These are phyloP conservation scores for Hippopotamus amphibius DNA, from an alignment of 2,113 vertebrate genomes.

Conservation along the genomic window DNA sequence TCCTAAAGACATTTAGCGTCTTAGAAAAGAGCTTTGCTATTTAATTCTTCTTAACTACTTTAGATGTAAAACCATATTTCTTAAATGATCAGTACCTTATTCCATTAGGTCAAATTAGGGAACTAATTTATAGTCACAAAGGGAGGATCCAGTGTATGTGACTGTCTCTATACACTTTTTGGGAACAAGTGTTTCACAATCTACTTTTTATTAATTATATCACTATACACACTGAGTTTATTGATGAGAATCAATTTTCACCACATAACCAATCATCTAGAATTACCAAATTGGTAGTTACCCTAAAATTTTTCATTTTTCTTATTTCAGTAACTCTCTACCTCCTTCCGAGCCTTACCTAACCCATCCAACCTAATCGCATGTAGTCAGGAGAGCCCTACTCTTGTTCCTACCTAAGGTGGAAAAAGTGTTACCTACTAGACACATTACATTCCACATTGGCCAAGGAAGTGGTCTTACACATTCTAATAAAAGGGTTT, in stretches of 20 bases:
- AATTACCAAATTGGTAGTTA: not conserved
- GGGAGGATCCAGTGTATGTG: not conserved
- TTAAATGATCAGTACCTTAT: conserved; percentile 29
- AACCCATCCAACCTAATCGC: not conserved
- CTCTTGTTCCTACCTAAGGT: not conserved
- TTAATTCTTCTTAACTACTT: not conserved
- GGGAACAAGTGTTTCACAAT: not conserved
- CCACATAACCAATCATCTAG: not conserved
- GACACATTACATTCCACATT: not conserved
- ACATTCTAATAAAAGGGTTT: not conserved
- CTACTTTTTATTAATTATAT: not conserved
- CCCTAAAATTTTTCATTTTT: not conserved
- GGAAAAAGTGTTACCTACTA: not conserved
- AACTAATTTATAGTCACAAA: not conserved
- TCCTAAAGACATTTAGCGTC: conserved; percentile 20
- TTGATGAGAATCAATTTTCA: conserved; percentile 18
- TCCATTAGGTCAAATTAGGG: not conserved
- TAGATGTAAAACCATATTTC: not conserved
- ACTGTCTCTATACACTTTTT: not conserved
- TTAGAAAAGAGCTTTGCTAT: not conserved
- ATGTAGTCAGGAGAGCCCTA: not conserved
- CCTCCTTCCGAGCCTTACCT: not conserved
- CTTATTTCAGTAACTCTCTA: not conserved
- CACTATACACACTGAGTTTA: not conserved
- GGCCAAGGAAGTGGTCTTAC: not conserved